Base-by-base conservation (phyloP, 2,888 invertebrate genomes). In the Phortica magna region DNA sequence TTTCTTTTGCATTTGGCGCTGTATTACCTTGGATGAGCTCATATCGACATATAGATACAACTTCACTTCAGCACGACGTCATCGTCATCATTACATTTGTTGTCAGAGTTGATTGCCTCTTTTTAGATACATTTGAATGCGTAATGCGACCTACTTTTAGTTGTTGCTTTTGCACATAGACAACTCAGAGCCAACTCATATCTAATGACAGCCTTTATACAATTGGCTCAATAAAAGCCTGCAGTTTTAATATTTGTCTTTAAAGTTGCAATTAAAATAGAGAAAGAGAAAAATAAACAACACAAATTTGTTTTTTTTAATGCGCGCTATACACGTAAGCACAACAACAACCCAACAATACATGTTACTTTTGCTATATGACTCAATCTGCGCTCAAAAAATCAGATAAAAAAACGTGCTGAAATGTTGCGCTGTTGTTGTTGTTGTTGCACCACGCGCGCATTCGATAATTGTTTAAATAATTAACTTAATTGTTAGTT, bases 111-210 rank as follows among this genome's bases (percentile, higher is more conserved):
- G 48, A 9, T 48, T 9, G 9, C 10, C 48, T 14, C 48, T 48
- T 48, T 48, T 14, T 48, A 48, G 14, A 48, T 14, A 48, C 1
- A 82, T 83, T 83, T 82, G 83, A 85, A 86, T 84, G 79, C 86
- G 85, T 86, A 86, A 88, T 81, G 74, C 88, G 84, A 84, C 88
- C 85, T 80, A 86, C 84, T 87, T 85, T 83, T 68, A 73, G 59
- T 41, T 31, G 31, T 31, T 31, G 31, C 31, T 31, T 31, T 31
- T 31, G 31, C 31, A 31, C 31, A 31, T 31, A 31, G 3, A 31
- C 31, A 31, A 1, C n/a, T n/a, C n/a, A n/a, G n/a, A 31, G 1
- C 2, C 31, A 31, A 31, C 31, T 31, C 5, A 4, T 31, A 31
- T 31, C 31, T 31, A 31, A 31, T 31, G 31, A 31, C 31, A 31